Base-by-base conservation (phyloP, 2,888 invertebrate genomes). In the Azorinus chamasolen region DNA sequence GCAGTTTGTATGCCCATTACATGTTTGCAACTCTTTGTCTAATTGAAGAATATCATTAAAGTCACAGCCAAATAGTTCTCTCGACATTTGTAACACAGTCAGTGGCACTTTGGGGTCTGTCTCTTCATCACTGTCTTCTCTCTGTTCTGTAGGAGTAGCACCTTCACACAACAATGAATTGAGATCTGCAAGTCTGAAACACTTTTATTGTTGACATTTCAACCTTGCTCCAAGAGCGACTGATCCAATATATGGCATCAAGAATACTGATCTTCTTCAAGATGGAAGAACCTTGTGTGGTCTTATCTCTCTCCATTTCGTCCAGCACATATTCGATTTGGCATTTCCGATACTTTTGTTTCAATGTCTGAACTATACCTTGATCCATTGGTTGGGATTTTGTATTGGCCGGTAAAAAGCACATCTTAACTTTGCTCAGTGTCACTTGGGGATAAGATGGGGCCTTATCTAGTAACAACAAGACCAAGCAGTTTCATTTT, bases 181-280 rank as follows among this genome's bases (percentile, higher is more conserved):
- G 4, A 32, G 32, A 32, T 10, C 32, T 32, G 32, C 32, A 32
- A 32, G 4, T 32, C 32, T 32, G 32, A 32, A 32, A 10, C 32
- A 32, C 32, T 32, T 32, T 4, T 32, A 32, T 32, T 32, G 32
- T 32, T 32, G 32, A 32, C 32, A 32, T 32, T 16, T 64, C 58
- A 18, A 46, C 25, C 1, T 59, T 37, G 10, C 22, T 39, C 74
- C 68, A 74, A 12, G 74, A 27, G 1, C 25, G 50, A 16, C 18
- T 50, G 6, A 68, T 14, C 68, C 74, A 74, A 20, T 58, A 68
- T n/a, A 74, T 69, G 22, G 63, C 58, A 32, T 68, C 58, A 3
- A 74, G 37, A 2, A 55, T 32, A 4, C 45, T 53, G 1, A 55
- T 37, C 10, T 46, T n/a, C 24, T 43, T 54, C 39, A 65, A 32